These are phyloP conservation scores for Alethe castanea DNA, from an alignment of 2,113 vertebrate genomes.

Conservation along the genomic window DNA sequence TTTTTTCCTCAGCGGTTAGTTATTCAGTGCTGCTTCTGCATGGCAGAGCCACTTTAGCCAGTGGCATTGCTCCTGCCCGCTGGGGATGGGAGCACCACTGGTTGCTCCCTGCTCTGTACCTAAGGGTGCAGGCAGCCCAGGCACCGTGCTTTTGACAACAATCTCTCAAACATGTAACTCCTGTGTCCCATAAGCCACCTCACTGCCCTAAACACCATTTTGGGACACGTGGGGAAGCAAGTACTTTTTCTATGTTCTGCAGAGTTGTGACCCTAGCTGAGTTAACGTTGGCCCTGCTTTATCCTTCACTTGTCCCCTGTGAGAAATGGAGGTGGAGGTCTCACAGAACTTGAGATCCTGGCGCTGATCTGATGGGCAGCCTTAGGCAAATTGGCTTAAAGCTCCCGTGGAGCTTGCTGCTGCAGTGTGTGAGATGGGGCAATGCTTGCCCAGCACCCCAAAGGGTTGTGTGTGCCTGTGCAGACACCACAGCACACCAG, in stretches of 20 bases:
- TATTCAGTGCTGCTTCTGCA: background rate
- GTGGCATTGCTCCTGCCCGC: background rate
- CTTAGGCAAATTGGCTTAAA: background rate
- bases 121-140: background rate
- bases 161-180: background rate
- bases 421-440: background rate
- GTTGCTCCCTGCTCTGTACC: background rate
- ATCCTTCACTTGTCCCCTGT: background rate
- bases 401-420: background rate
- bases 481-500: background rate
- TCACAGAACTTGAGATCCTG: background rate
- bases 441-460: fast-evolving
- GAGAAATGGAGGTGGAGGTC: background rate
- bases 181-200: background rate
- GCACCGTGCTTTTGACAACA: fast-evolving
- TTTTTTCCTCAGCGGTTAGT: background rate
- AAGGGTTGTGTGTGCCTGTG: background rate
- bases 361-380: background rate
- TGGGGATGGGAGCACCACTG: background rate
- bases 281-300: background rate
- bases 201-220: background rate
- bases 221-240: background rate
- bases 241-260: background rate
- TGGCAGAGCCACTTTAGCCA: background rate
- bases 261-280: background rate